Base-by-base conservation (phyloP, 2,888 invertebrate species). In the Calameuta pallipes region DNA sequence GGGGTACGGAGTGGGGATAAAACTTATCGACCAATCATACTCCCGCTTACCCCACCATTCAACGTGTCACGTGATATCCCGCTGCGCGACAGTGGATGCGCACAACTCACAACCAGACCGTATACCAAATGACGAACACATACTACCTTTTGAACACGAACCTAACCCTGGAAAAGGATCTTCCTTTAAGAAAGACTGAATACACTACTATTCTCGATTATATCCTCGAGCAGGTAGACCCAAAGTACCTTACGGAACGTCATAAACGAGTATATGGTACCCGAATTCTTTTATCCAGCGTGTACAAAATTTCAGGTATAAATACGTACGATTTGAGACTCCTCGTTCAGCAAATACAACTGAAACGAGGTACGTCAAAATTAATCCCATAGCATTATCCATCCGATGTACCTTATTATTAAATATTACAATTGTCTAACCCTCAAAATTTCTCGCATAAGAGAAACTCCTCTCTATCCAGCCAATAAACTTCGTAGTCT, bases 11-110 rank as follows among this genome's bases (percentile, higher is more conserved):
- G 80, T 73, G 82, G 87, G 85, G 86, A 85, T 77, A 76, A 23
- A 35, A 70, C 69, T n/a, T 70, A n/a, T 31, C 75, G 77, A 71
- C 87, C 84, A 85, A 87, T 89, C 78, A 56, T 1, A 35, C 9
- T 37, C 70, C 34, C 68, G 34, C 13, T 69, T 75, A 83, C 84
- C 80, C 79, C 80, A 70, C 15, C 12, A 31, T 2, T 33, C 0
- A 33, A n/a, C 23, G 34, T 69, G 78, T 82, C 84, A 84, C 84
- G 84, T 84, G 83, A 82, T 74, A 76, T 75, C 68, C 30, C 70
- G 80, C 79, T 81, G 81, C 83, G 83, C 80, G 69, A 77, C 33
- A 56, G 74, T 31, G 15, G 76, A 75, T 78, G 83, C 81, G 84
- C 85, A 77, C 77, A 71, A 56, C 33, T 15, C 56, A 56, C 56